Conservation (phyloP, 2,113 vertebrate genomes). For the Hystrix brachyura region DNA sequence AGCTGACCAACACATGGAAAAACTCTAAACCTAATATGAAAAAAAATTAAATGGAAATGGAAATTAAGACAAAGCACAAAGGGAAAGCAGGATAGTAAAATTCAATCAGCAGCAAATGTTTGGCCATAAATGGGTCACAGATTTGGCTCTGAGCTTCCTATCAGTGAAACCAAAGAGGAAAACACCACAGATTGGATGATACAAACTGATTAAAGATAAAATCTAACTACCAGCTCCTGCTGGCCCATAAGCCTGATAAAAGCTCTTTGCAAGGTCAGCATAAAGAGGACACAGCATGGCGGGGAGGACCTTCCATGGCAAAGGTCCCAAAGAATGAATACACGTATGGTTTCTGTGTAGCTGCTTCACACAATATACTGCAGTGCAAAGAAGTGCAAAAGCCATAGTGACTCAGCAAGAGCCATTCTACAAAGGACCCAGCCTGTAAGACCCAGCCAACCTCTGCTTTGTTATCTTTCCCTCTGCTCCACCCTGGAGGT, state of each 20-base stretch:
- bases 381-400: not conserved
- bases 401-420: not conserved
- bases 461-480: not conserved
- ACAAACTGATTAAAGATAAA: not conserved
- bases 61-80: constrained; percentile 43
- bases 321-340: not conserved
- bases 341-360: not conserved
- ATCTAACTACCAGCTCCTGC: not conserved
- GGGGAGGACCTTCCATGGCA: not conserved
- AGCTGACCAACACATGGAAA: not conserved
- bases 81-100: not conserved
- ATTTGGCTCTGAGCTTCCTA: not conserved
- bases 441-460: not conserved
- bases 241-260: not conserved
- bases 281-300: not conserved
- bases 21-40: not conserved
- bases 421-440: not conserved
- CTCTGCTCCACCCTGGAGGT: not conserved
- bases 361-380: not conserved
- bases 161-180: not conserved
- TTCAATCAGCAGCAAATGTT: not conserved
- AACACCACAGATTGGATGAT: not conserved
- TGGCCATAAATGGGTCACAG: not conserved
- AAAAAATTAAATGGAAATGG: not conserved
- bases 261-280: not conserved